Conservation (phyloP, 1,140 invertebrate genomes). For the Odontomachus brunneus region DNA sequence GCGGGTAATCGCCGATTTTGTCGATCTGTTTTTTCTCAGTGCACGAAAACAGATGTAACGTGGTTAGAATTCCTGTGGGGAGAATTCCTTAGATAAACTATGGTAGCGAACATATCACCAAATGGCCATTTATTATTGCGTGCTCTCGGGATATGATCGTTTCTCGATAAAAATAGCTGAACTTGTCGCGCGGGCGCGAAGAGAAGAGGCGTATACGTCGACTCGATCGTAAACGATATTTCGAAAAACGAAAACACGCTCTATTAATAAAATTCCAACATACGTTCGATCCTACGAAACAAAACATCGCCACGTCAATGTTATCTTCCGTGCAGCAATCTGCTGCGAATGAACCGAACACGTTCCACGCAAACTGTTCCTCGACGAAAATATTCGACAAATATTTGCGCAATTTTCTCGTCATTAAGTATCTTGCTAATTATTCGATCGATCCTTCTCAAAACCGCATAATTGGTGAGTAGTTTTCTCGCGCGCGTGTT, state of each 20-base stretch:
- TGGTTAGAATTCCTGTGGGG: too few species aligned
- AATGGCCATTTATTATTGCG: constrained; percentile 31
- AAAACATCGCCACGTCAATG: neutral
- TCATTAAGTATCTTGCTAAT: too few species aligned
- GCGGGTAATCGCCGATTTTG: too few species aligned
- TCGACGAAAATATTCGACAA: neutral
- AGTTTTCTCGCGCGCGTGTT: neutral
- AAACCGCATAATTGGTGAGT: too few species aligned
- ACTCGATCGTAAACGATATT: neutral
- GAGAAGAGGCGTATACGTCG: too few species aligned
- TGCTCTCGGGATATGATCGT: neutral
- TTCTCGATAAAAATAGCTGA: constrained; percentile 37
- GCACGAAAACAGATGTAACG: too few species aligned
- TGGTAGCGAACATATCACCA: too few species aligned
- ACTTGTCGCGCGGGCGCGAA: neutral
- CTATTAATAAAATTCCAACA: neutral
- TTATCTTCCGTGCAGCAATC: neutral
- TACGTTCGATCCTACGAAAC: neutral
- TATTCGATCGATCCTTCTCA: too few species aligned
- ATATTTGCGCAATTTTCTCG: neutral
- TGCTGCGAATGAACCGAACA: too few species aligned
- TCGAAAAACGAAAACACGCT: neutral
- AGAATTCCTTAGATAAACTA: too few species aligned
- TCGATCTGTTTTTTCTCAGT: too few species aligned
- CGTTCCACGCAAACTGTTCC: neutral